Base-by-base conservation (phyloP, 2,797 vertebrate species). In the Myoxocephalus aenaeus region DNA sequence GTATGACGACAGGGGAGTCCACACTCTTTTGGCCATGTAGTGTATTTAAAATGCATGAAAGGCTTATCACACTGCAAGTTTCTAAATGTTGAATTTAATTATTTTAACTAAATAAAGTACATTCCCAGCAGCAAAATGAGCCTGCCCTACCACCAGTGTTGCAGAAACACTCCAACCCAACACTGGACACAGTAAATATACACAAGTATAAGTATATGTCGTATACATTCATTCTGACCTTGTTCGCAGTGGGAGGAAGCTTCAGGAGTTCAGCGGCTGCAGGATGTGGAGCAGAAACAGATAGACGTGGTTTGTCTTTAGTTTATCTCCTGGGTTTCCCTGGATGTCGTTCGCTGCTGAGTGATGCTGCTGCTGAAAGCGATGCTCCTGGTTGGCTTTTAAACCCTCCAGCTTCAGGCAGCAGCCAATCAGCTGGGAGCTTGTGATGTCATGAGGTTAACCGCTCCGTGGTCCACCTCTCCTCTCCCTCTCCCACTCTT, bases 381-480 rank as follows among this genome's bases (percentile, higher is more conserved):
- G 36, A 77, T 66, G 20, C 85, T 84, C 77, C 86, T 29, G 78
- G 72, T 85, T 88, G 89, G 89, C 84, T 95, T 96, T 87, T 96
- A 95, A 95, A 94, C 87, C 84, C 87, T 91, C 70, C 51, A 90
- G 90, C 77, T 62, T 83, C 65, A 6, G 54, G 73, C 72, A 65
- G 54, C 85, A 82, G 88, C 95, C 95, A 96, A 95, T 95, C 76
- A 63, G 61, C 76, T 38, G 2, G 0, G 36, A 77, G 86, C 61
- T 36, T 75, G 88, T 94, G 93, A 94, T 93, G 94, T 95, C 93
- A 93, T 93, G 93, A 91, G 91, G 93, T 94, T 95, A 95, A 95
- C 94, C 94, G 25, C 94, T 73, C 79, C 69, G 38, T 88, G 92
- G 92, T 93, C 92, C 94, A 93, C 88, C 92, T 94, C 92, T 92